Evolutionary conservation across 2,113 vertebrate genomes (phyloP), one percentile per base, ranked within the genome.

Genomic region (Labeo rohita): DNA sequence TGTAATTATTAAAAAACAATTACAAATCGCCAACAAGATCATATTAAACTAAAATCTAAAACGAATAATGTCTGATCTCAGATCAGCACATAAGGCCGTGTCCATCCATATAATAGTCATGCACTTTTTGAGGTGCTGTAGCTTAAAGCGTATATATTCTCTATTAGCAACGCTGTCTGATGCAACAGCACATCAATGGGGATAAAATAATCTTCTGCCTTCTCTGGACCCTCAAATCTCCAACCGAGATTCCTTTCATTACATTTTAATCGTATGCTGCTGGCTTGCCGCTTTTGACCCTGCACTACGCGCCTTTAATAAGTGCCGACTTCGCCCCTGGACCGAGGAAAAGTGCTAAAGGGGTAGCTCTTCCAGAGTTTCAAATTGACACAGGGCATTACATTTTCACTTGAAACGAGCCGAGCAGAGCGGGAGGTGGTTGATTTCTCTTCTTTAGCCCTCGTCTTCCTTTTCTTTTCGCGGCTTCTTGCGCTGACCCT

Each of bases 231-330:
- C 28, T 18, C 75, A 59, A 78, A 66, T 80, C 84, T 88, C 74
- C 93, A 93, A 91, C 93, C 90, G 92, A 94, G 93, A 93, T 92
- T 93, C 92, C 92, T 94, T 93, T 94, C 93, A 94, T 94, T 94
- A 93, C 90, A 90, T 88, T 94, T 94, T 94, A 94, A 94, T 93
- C 92, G 90, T 93, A 92, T 94, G 93, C 93, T 93, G 93, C 92
- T 86, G 92, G 92, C 91, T 93, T 90, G 91, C 92, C 89, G 90
- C 93, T 88, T 93, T 84, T 94, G 93, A 94, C 93, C 94, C 89
- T 50, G 89, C 85, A 91, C 93, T 94, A 90, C 92, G 93, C 92
- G 92, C 92, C 92, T 92, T 93, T 95, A 94, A 94, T 94, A 94
- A 94, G 94, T 93, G 92, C 89, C 90, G 93, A 93, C 93, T 94